Percentiles rank a stretch among this genome's conserved stretches.
Evolutionary conservation across 2,797 vertebrate genomes (phyloP).

Genomic region (Eidolon dupreanum): DNA sequence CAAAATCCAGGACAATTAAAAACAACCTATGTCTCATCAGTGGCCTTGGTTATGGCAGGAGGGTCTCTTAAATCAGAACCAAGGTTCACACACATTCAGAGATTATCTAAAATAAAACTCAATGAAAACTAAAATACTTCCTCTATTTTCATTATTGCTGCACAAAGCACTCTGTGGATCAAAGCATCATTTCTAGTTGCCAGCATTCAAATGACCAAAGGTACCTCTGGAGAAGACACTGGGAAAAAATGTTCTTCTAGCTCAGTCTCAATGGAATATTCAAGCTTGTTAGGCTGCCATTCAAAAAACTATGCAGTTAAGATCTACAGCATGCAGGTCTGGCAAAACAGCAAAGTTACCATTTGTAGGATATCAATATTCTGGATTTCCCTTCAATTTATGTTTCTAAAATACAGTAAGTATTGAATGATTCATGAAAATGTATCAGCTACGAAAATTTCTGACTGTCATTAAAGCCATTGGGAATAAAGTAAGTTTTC

Average conservation of each 20-base stretch:
- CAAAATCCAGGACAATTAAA: slow-evolving; percentile 9
- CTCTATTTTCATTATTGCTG: not conserved
- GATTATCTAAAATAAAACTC: not conserved
- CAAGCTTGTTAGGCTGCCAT: slow-evolving; percentile 25
- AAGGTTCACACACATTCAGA: not conserved
- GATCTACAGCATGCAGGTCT: not conserved
- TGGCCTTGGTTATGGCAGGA: not conserved
- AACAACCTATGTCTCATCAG: not conserved
- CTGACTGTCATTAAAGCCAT: not conserved
- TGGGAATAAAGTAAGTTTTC: not conserved
- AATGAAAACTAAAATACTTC: not conserved
- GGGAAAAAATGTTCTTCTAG: not conserved
- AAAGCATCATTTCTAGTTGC: not conserved
- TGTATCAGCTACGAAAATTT: slow-evolving; percentile 45
- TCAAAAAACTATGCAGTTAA: not conserved
- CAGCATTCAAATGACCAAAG: not conserved
- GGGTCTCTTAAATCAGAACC: not conserved
- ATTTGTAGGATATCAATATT: slow-evolving; percentile 49
- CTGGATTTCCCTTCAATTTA: slow-evolving; percentile 48
- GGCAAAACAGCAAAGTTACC: slow-evolving; percentile 48
- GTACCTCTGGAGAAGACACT: not conserved
- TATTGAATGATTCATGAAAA: slow-evolving; percentile 45
- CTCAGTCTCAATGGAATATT: not conserved
- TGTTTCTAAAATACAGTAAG: slow-evolving; percentile 42
- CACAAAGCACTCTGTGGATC: not conserved